Evolutionary conservation across 2,888 invertebrate species (phyloP).

Genomic region (Synergus japonicus): DNA sequence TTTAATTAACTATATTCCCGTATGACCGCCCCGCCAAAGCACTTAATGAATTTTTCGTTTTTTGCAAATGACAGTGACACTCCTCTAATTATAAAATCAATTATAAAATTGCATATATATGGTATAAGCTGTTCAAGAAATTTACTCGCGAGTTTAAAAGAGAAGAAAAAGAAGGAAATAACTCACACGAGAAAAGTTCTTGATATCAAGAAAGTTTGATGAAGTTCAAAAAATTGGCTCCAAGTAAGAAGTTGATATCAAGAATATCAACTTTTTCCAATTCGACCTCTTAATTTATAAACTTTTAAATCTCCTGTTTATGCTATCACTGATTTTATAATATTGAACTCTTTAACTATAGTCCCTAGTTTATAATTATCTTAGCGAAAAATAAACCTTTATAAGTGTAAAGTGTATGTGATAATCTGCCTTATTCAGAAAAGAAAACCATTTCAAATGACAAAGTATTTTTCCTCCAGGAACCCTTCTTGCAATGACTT

Average conservation of each 20-base stretch:
- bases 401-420: not conserved
- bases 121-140: not conserved
- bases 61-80: not conserved
- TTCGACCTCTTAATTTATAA: not conserved
- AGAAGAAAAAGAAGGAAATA: not conserved
- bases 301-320: not conserved
- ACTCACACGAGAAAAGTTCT: not conserved
- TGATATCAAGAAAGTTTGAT: slow-evolving; percentile 4
- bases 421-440: not conserved
- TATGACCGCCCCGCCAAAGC: too few species aligned
- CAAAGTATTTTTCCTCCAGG: not conserved
- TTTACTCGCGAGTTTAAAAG: not conserved
- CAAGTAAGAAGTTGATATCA: not conserved
- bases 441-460: not conserved
- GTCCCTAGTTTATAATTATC: not conserved
- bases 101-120: not conserved
- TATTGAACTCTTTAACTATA: not conserved
- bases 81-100: not conserved
- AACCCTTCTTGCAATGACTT: not conserved
- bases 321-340: not conserved
- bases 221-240: not conserved
- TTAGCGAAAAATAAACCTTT: not conserved
- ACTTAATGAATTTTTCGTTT: too few species aligned
- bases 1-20: too few species aligned
- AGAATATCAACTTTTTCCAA: not conserved